These are phyloP conservation scores for Zootermopsis nevadensis DNA, from an alignment of 2,888 invertebrate genomes.

Conservation along the genomic window DNA sequence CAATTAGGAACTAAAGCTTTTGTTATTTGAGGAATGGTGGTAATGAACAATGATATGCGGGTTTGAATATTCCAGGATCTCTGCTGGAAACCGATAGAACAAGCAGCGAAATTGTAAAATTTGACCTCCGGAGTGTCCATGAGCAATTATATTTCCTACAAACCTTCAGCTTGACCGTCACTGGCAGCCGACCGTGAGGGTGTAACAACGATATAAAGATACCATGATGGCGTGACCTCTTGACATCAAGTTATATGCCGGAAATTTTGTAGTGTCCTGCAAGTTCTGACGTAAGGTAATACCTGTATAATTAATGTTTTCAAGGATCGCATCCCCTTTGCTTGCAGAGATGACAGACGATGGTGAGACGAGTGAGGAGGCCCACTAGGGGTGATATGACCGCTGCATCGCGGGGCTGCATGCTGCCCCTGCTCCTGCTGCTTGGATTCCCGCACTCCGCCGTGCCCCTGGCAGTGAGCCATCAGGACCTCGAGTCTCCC, in stretches of 20 bases:
- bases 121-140: background rate
- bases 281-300: background rate
- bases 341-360: background rate
- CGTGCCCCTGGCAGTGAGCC: conserved; percentile 55
- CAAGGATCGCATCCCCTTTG: background rate
- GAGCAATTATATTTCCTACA: background rate
- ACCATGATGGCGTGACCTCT: background rate
- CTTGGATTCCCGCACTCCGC: conserved; percentile 12
- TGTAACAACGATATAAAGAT: background rate
- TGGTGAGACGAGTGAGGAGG: background rate
- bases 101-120: background rate
- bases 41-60: conserved; percentile 6
- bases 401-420: conserved; percentile 21
- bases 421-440: conserved; percentile 33
- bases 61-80: background rate
- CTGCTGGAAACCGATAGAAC: background rate
- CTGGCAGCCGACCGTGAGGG: background rate
- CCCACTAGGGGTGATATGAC: conserved; percentile 9
- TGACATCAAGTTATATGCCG: background rate
- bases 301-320: background rate
- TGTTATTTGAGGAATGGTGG: background rate
- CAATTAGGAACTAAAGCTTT: background rate
- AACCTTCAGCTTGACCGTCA: background rate
- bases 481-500: conserved; percentile 57
- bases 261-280: background rate